Base-by-base conservation (phyloP, 92 coral and sea anemone genomes). In the Heliopora coerulea region DNA sequence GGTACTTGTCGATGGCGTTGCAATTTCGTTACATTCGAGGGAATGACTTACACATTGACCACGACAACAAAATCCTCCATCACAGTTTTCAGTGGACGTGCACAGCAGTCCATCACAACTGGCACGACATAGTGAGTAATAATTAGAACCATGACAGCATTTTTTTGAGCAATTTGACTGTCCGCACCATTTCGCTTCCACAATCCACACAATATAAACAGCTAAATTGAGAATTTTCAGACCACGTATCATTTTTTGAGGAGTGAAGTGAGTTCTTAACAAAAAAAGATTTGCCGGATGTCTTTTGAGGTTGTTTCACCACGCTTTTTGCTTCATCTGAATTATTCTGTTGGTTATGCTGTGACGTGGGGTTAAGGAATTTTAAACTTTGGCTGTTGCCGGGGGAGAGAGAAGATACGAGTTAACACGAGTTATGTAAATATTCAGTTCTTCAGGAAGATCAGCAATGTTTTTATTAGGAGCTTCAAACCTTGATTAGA, bases 81-180 rank as follows among this genome's bases (percentile, higher is more conserved):
- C 74, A 32, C 74, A 67, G 28, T 67, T 49, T 49, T 67, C 59
- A 50, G 44, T 28, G 59, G 24, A 44, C 59, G 13, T 12, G 46
- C 74, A 67, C 42, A 44, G n/a, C 13, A 67, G 3, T 19, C 74
- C 74, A 0, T 67, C 74, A 44, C 74, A 67, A 67, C 57, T 44
- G 12, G 35, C 18, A 8, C 74, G 74, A 67, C 74, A 67, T 20
- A 67, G 33, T 12, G 56, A 40, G 59, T 67, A 67, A 46, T 24
- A 27, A n/a, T 67, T 67, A 1, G 74, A 67, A 12, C 74, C 74
- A 67, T 21, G 58, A 28, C 74, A 67, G 29, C 74, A 67, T 17
- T 49, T 67, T 52, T 39, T 11, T 9, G 56, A 15, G 29, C 74
- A 67, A 59, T 44, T 67, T 19, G 24, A 44, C 3, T 49, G 15